Evolutionary conservation across 2,113 vertebrate species (phyloP).

Genomic region (Rostratula benghalensis): DNA sequence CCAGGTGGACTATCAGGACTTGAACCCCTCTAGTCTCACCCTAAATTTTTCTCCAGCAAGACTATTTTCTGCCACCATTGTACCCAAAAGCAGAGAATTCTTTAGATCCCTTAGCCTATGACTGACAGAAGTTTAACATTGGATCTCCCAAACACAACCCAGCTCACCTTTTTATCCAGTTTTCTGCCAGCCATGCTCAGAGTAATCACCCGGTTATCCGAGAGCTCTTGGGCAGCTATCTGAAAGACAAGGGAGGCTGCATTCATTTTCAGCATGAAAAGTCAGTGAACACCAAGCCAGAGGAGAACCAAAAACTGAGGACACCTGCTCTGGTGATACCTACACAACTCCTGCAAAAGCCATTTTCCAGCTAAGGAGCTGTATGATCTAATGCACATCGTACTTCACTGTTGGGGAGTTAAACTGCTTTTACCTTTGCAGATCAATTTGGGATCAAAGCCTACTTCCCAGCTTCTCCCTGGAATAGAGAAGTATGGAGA

Average conservation of each 20-base stretch:
- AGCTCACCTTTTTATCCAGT: constrained; percentile 95
- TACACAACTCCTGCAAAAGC: neutral
- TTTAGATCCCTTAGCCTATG: neutral
- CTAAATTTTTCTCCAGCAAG: neutral
- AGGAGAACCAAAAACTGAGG: neutral
- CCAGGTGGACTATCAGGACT: neutral
- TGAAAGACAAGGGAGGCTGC: constrained; percentile 56
- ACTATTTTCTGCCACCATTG: neutral
- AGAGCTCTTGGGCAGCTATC: constrained; percentile 96
- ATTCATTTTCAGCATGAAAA: neutral
- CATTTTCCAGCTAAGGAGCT: neutral
- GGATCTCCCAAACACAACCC: neutral
- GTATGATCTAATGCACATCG: neutral
- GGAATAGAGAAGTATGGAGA: neutral
- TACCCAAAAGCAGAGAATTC: neutral
- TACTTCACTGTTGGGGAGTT: neutral
- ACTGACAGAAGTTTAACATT: neutral
- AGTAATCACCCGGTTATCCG: constrained; percentile 97
- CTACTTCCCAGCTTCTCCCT: neutral
- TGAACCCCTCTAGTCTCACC: neutral
- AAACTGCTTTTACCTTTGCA: neutral
- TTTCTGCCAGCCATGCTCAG: constrained; percentile 93
- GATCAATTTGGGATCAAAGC: neutral
- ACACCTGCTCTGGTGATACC: rapidly evolving
- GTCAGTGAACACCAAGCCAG: neutral